These are phyloP conservation scores for Tinea pellionella DNA, from an alignment of 2,888 invertebrate species.

Conservation along the genomic window DNA sequence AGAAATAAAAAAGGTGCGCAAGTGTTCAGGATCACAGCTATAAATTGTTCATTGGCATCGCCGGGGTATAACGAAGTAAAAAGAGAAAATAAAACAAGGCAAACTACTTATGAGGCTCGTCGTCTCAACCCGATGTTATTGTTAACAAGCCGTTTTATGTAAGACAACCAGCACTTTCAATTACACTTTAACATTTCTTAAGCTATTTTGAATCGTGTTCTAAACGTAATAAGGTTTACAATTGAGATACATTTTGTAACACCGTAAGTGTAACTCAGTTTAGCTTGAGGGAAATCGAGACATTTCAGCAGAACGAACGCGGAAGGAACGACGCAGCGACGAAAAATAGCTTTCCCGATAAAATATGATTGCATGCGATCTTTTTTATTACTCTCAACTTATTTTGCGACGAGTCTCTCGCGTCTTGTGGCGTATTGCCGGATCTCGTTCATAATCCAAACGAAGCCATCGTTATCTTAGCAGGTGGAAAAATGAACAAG, in stretches of 20 bases:
- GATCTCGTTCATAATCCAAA: background rate
- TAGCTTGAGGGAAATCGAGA: slow-evolving; percentile 40
- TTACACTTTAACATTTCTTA: background rate
- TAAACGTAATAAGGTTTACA: background rate
- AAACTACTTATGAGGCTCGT: slow-evolving; percentile 11
- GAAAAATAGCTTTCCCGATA: slow-evolving; percentile 46
- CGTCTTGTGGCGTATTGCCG: slow-evolving; percentile 2
- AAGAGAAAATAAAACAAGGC: slow-evolving; percentile 13
- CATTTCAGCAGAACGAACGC: slow-evolving; percentile 33
- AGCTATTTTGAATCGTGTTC: background rate
- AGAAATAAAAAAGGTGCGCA: background rate
- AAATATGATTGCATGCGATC: slow-evolving; percentile 59
- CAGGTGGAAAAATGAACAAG: background rate
- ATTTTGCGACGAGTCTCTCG: slow-evolving; percentile 1
- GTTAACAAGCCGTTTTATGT: slow-evolving; percentile 45
- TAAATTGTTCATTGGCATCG: slow-evolving; percentile 14
- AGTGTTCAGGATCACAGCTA: slow-evolving; percentile 16
- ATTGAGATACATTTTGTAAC: background rate
- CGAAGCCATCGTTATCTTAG: background rate
- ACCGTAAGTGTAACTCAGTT: background rate
- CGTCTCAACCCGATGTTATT: slow-evolving; percentile 27
- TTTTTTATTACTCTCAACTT: slow-evolving; percentile 42
- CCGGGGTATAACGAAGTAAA: background rate
- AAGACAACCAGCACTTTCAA: background rate
- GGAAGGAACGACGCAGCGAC: slow-evolving; percentile 29